Conservation (phyloP, 2,888 invertebrate genomes). For the Andrena flavipes region DNA sequence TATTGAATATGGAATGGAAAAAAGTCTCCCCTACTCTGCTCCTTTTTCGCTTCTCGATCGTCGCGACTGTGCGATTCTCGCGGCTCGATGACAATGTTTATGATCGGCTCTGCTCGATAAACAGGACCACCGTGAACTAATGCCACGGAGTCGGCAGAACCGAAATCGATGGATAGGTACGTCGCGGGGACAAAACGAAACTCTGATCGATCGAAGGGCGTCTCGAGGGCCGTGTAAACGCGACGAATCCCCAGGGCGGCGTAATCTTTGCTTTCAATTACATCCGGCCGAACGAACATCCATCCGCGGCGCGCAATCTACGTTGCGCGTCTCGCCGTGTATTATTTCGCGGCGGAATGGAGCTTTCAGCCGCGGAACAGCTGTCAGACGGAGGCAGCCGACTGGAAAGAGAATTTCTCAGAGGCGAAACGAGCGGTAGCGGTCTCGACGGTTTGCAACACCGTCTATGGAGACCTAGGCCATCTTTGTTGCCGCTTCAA, state of each 20-base stretch:
- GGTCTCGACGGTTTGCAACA: constrained; percentile 65
- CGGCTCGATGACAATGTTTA: no score
- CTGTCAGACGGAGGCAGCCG: constrained; percentile 58
- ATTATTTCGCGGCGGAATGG: constrained; percentile 41
- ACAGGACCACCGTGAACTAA: background rate
- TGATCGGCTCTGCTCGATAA: no score
- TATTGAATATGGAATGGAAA: no score
- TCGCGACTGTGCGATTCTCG: background rate
- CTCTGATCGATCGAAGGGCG: background rate
- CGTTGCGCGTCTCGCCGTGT: constrained; percentile 2
- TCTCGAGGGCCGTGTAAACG: background rate
- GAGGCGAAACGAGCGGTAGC: constrained; percentile 47
- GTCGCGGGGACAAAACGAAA: background rate
- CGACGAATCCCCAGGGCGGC: background rate
- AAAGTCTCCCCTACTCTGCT: no score
- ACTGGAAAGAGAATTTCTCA: constrained; percentile 59
- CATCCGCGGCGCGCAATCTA: constrained; percentile 25
- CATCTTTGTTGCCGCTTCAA: constrained; percentile 44
- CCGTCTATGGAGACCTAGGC: constrained; percentile 36
- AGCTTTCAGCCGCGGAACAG: constrained; percentile 54
- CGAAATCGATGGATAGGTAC: constrained; percentile 16
- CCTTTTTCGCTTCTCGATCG: background rate
- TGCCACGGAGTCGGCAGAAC: background rate
- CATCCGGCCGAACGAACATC: constrained; percentile 20
- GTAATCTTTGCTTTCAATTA: constrained; percentile 27